A percentile compares a stretch with the other conserved stretches of the same genome.
Conservation (phyloP, 2,797 vertebrate species). For the Schizopygopsis malacanthus region DNA sequence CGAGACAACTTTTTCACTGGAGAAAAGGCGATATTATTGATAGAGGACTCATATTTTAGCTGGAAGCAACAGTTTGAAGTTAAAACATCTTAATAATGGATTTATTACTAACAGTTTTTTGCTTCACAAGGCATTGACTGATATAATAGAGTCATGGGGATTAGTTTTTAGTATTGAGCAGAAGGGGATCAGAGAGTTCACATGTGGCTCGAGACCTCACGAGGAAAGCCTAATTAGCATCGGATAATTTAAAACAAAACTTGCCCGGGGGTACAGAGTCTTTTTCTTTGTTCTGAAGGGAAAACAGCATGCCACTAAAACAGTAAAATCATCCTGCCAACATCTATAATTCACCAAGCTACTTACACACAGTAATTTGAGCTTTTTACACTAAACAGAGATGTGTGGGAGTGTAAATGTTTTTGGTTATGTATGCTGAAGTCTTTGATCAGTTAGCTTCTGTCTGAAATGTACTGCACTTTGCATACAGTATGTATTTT, state of each 20-base stretch:
- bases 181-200: conserved; percentile 30
- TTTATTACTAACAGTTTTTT: no score
- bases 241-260: conserved; percentile 73
- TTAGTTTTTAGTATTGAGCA: neutral
- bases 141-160: neutral
- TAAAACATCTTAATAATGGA: no score
- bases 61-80: no score
- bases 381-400: conserved; percentile 29
- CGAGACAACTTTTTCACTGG: no score
- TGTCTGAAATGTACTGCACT: neutral
- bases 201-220: conserved; percentile 64
- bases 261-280: conserved; percentile 67
- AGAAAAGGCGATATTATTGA: no score
- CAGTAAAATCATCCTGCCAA: conserved; percentile 68
- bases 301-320: conserved; percentile 73
- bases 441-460: neutral
- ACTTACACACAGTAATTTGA: conserved; percentile 30
- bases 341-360: conserved; percentile 49
- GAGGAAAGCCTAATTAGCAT: conserved; percentile 74
- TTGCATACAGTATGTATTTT: neutral
- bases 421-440: neutral
- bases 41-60: no score
- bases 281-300: conserved; percentile 72
- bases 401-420: neutral
- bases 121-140: no score